Evolutionary conservation across 2,888 invertebrate genomes (phyloP), one percentile per base, ranked within the genome.

Genomic region (Diloba caeruleocephala): DNA sequence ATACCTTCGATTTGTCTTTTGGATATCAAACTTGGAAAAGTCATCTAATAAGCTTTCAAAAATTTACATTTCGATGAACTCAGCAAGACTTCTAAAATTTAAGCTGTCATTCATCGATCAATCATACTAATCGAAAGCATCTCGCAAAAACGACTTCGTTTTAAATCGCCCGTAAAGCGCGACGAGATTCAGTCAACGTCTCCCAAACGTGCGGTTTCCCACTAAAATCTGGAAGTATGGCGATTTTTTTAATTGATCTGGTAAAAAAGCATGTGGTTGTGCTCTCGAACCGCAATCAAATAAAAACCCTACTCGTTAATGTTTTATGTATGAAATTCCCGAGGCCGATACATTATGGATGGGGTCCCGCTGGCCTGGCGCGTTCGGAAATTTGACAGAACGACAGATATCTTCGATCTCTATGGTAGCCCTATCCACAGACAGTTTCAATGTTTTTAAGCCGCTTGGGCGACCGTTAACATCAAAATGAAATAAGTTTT

Each of bases 231-330:
- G 80, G 74, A 80, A 75, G 82, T 84, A 84, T 76, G 76, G 67
- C 60, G 72, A 70, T 77, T 87, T 85, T 85, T 89, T 87, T 85
- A 85, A 88, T 87, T 88, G 84, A 84, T 82, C 74, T 63, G 71
- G 7, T 46, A 84, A 87, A 88, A 88, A 82, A 81, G 76, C 74
- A 76, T 74, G 78, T 79, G 84, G 82, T 79, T 76, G 82, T 78
- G 82, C 81, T 85, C 81, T 76, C 81, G 82, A 80, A 85, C 76
- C 85, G 88, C 89, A 88, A 89, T 89, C 89, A 90, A 89, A 91
- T 90, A 92, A 92, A 92, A 93, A 92, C 85, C 61, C 82, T 88
- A 88, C 90, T 88, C 85, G 89, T 89, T 88, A 88, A 93, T 93
- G 92, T 91, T 89, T 92, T 88, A 92, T 93, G 90, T 89, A 92